phyloP scores from a whole-genome alignment of 2,113 vertebrate genomes.

The Dendropsophus ebraccatus region DNA sequence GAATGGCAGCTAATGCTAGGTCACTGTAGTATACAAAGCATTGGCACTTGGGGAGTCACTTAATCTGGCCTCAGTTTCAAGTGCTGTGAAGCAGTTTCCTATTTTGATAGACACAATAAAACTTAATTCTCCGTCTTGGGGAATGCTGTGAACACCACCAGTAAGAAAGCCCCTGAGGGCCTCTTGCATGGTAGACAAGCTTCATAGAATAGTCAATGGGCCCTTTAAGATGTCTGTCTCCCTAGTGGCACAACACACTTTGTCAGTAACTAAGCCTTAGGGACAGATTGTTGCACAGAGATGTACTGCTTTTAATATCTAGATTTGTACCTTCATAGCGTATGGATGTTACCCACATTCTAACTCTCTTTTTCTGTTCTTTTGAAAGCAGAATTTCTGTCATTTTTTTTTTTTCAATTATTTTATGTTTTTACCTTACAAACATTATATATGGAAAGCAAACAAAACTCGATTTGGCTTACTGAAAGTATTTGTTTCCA shows the following conservation, averaged over 20 bases:
- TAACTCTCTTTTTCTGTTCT: not conserved
- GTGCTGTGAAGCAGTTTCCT: constrained; percentile 4
- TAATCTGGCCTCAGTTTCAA: not conserved
- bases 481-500: not conserved
- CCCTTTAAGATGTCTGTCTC: constrained; percentile 22
- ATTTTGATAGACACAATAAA: constrained; percentile 23
- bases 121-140: constrained; percentile 16
- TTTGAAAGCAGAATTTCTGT: not conserved
- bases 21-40: constrained; percentile 13
- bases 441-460: not conserved
- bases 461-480: not conserved
- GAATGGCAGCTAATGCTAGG: constrained; percentile 37
- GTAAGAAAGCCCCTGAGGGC: not conserved
- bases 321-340: not conserved
- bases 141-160: constrained; percentile 39
- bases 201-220: constrained; percentile 36
- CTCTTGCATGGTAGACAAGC: constrained; percentile 12
- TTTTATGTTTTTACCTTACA: not conserved
- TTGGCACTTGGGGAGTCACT: constrained; percentile 4
- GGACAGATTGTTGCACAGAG: not conserved
- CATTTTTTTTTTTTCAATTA: not conserved
- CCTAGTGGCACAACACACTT: constrained; percentile 28
- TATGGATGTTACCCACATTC: not conserved
- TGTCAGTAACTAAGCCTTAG: constrained; percentile 10
- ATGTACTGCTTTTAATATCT: constrained; percentile 11